Evolutionary conservation across 2,888 invertebrate genomes (phyloP), one percentile per base, ranked within the genome.

Genomic region (Nudaria mundana): DNA sequence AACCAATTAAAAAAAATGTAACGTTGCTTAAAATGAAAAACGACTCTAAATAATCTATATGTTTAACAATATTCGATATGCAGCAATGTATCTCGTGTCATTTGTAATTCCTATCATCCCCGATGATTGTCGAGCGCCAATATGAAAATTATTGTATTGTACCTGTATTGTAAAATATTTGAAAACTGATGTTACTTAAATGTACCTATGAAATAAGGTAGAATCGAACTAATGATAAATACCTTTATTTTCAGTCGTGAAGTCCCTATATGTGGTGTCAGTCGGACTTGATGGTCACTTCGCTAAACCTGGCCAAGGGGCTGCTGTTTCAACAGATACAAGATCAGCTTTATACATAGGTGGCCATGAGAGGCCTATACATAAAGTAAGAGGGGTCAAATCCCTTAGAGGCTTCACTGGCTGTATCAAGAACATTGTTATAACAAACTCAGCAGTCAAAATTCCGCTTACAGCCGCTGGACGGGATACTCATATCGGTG

Each of bases 281-380:
- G 87, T 99, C 36, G 93, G 94, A 0, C 96, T 99, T 1, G 97
- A 98, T 80, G 94, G 94, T 5, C 90, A 92, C 40, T 92, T 93
- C 66, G 92, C 93, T 0, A 90, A 92, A 49, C 93, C 95, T 0
- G 94, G 93, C 2, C 91, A 95, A 20, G 95, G 95, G 3, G 91
- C 91, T 11, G 88, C 92, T 13, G 88, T 91, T 0, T 91, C 93
- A 0, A 95, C 97, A 0, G 93, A 95, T 63, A 97, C 97, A 0
- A 93, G 92, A 16, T 93, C 96, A 46, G 95, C 97, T 0, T 88
- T 99, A 20, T 98, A 95, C 80, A 90, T 99, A 62, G 99, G 99
- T 12, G 98, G 98, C 0, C 95, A 97, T 78, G 81, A 81, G 54
- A 62, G 73, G 0, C 56, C 72, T 0, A 52, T 85, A 4, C 44